Conservation (phyloP, 2,888 invertebrate genomes). For the Drosophila aldrichi region DNA sequence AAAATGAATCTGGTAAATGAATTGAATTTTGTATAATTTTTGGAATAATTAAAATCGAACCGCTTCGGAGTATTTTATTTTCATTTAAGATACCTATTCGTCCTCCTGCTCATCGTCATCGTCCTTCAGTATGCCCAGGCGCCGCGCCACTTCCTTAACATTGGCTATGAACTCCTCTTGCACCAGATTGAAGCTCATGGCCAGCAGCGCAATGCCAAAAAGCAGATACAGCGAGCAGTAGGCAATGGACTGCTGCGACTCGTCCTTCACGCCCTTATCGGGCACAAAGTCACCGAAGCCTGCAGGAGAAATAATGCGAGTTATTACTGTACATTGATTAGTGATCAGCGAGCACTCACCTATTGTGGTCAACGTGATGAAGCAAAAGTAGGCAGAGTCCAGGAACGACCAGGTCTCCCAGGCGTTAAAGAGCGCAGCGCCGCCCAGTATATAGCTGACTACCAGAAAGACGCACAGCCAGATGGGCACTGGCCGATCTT, state of each 20-base stretch:
- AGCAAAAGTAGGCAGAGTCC: constrained; percentile 96
- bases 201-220: constrained; percentile 96
- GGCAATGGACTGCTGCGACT: constrained; percentile 88
- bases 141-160: constrained; percentile 93
- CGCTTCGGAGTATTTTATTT: neutral
- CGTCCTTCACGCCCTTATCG: constrained; percentile 87
- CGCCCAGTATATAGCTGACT: constrained; percentile 94
- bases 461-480: constrained; percentile 95
- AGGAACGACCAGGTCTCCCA: constrained; percentile 95
- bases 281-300: constrained; percentile 96
- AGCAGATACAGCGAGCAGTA: constrained; percentile 96
- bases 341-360: constrained; percentile 83
- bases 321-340: neutral
- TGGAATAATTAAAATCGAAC: constrained; percentile 11
- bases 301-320: constrained; percentile 36
- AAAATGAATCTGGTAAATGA: neutral
- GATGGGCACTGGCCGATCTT: constrained; percentile 91
- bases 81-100: constrained; percentile 27
- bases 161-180: constrained; percentile 96
- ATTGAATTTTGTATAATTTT: neutral
- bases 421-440: constrained; percentile 93
- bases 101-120: constrained; percentile 88
- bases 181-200: constrained; percentile 98
- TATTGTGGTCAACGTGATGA: constrained; percentile 96
- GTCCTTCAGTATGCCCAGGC: constrained; percentile 94